Conservation (phyloP, 53 echinoderm and acorn worm species). For the Temnopleurus reevesii region DNA sequence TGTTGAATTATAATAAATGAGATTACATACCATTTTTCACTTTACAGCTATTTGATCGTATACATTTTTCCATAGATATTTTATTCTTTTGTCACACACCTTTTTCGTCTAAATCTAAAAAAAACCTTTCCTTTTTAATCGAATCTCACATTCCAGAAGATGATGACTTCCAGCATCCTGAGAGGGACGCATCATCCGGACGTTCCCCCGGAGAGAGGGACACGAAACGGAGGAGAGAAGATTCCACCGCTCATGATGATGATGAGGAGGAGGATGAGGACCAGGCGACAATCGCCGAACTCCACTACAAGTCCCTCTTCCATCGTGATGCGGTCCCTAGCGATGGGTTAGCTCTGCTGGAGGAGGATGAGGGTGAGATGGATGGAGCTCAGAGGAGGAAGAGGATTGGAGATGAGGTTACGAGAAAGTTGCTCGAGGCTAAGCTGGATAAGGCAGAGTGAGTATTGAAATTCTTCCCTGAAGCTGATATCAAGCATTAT, state of each 20-base stretch:
- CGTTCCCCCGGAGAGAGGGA: background rate
- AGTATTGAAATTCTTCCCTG: too few relatives aligned
- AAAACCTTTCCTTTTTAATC: too few relatives aligned
- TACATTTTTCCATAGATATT: too few relatives aligned
- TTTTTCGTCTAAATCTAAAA: too few relatives aligned
- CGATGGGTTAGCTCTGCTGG: conserved; percentile 58
- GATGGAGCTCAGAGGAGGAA: conserved; percentile 21
- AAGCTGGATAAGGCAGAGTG: conserved; percentile 44
- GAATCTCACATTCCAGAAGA: background rate
- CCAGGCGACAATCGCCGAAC: conserved; percentile 71
- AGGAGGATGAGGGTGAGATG: conserved; percentile 51
- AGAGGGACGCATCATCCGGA: conserved; percentile 6
- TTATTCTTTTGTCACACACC: too few relatives aligned
- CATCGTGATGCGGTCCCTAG: conserved; percentile 73
- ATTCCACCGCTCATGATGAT: background rate
- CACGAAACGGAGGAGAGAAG: conserved; percentile 43
- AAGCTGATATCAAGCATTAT: too few relatives aligned
- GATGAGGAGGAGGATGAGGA: background rate
- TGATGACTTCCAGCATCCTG: background rate
- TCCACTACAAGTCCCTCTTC: conserved; percentile 88
- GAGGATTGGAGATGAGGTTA: conserved; percentile 44
- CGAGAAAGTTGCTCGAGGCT: conserved; percentile 31
- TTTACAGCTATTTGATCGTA: too few relatives aligned
- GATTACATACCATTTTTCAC: too few relatives aligned
- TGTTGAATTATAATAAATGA: too few relatives aligned